These are phyloP conservation scores for Hylaea fasciaria DNA, from an alignment of 2,888 invertebrate species.

Conservation along the genomic window DNA sequence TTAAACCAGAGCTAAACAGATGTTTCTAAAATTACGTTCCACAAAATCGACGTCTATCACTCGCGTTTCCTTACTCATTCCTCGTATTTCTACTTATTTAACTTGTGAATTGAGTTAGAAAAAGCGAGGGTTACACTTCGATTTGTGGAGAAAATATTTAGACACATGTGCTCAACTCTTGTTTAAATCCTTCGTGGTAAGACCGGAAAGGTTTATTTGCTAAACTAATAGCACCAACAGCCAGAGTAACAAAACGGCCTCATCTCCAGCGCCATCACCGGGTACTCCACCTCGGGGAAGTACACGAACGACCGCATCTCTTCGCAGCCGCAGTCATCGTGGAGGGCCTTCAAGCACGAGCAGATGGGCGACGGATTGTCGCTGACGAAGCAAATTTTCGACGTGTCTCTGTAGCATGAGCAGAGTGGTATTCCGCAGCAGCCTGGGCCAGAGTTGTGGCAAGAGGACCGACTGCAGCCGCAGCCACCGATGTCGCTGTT, in stretches of 20 bases:
- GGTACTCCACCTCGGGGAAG: slow-evolving; percentile 70
- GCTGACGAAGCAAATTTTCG: slow-evolving; percentile 42
- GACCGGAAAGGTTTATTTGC: too few relatives aligned
- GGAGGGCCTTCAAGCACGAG: slow-evolving; percentile 36
- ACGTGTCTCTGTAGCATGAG: slow-evolving; percentile 34
- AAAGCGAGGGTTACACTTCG: too few relatives aligned
- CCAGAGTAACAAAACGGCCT: slow-evolving; percentile 54
- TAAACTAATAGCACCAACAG: slow-evolving; percentile 41
- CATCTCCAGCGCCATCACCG: slow-evolving; percentile 52
- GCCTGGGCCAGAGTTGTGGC: slow-evolving; percentile 1
- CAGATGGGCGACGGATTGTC: slow-evolving; percentile 36
- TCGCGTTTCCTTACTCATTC: too few relatives aligned
- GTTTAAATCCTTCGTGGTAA: too few relatives aligned
- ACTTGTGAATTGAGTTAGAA: too few relatives aligned
- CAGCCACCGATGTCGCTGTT: neutral
- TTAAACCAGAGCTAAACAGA: too few relatives aligned
- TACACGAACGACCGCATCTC: slow-evolving; percentile 49
- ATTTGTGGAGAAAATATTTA: too few relatives aligned
- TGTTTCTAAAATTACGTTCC: too few relatives aligned
- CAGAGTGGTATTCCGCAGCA: slow-evolving; percentile 20
- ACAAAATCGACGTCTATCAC: too few relatives aligned
- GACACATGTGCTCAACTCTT: too few relatives aligned
- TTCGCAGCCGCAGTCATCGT: slow-evolving; percentile 46
- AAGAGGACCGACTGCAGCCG: neutral
- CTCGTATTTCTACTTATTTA: too few relatives aligned